Percentiles rank a stretch among this genome's conserved stretches.
These are phyloP conservation scores for Trichonephila inaurata DNA, from an alignment of 1,140 invertebrate genomes.

Conservation along the genomic window DNA sequence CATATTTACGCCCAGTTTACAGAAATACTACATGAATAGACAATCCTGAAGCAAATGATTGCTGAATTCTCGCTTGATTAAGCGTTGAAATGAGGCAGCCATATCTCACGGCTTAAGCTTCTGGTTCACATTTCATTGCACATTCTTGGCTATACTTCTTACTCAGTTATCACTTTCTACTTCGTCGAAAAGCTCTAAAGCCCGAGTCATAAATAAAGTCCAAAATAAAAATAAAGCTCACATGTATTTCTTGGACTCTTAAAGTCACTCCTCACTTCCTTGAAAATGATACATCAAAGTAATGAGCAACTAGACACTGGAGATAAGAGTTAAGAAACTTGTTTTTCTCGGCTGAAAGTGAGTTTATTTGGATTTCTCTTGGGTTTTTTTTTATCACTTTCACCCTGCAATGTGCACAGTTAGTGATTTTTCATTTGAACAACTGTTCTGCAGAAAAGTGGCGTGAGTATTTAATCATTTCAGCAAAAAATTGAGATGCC, in stretches of 20 bases:
- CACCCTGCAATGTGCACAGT: constrained; percentile 12
- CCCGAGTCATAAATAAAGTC: constrained; percentile 44
- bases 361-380: constrained; percentile 50
- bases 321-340: constrained; percentile 47
- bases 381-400: neutral
- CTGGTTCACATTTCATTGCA: constrained; percentile 69
- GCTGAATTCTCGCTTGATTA: constrained; percentile 1
- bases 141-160: constrained; percentile 3
- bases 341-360: constrained; percentile 23
- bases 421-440: constrained; percentile 33
- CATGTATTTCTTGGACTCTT: constrained; percentile 32
- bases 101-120: constrained; percentile 43
- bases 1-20: neutral
- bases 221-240: constrained; percentile 16
- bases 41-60: neutral
- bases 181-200: constrained; percentile 1
- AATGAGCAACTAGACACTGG: constrained; percentile 64
- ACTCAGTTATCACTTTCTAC: constrained; percentile 57
- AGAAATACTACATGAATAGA: neutral
- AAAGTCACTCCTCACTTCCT: constrained; percentile 41
- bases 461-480: constrained; percentile 15
- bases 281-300: constrained; percentile 60
- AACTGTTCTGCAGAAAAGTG: neutral
- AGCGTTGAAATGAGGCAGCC: constrained; percentile 23
- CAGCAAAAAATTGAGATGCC: neutral